Evolutionary conservation across 2,888 invertebrate genomes (phyloP), one percentile per base, ranked within the genome.

Genomic region (Leuctra nigra): DNA sequence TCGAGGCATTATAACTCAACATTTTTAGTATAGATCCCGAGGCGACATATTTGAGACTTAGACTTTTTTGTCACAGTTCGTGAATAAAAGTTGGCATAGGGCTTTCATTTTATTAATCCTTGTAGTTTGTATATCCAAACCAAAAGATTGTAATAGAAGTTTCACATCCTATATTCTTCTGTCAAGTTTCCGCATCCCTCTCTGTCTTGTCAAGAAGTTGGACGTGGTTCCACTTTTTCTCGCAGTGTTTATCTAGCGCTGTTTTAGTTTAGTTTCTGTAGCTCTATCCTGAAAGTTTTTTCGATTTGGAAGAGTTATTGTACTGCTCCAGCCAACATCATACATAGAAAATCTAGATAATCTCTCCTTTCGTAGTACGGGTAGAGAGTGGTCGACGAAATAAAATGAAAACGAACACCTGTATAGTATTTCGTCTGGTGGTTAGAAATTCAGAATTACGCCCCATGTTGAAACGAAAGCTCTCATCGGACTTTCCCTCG

Each of bases 131-230:
- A 7, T 29, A 29, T 11, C n/a, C n/a, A n/a, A 20, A 20, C 44
- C 23, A 44, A 44, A 44, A 44, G 23, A 44, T 44, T 44, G n/a
- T 29, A 50, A 50, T 33, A 33, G 16, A 50, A 50, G 35, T 50
- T 50, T 50, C 33, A 16, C 35, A 33, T 35, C 35, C 33, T 20
- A 23, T 20, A 50, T 33, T 35, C 35, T 50, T 18, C 35, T 50
- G 20, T 33, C 50, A 20, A 11, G 29, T 48, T 48, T 48, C 29
- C 48, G 29, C 25, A 29, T 25, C 48, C n/a, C 22, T 33, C 22
- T 18, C 33, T 50, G 50, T 50, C 50, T n/a, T 33, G 50, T 50
- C 50, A 50, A 35, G 33, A 35, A 35, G 50, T 33, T 18, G 20
- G 25, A 48, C 9, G 4, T 29, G 25, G 33, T 35, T 16, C 50